Conservation (phyloP, 2,797 vertebrate genomes). For the Poecilia picta region DNA sequence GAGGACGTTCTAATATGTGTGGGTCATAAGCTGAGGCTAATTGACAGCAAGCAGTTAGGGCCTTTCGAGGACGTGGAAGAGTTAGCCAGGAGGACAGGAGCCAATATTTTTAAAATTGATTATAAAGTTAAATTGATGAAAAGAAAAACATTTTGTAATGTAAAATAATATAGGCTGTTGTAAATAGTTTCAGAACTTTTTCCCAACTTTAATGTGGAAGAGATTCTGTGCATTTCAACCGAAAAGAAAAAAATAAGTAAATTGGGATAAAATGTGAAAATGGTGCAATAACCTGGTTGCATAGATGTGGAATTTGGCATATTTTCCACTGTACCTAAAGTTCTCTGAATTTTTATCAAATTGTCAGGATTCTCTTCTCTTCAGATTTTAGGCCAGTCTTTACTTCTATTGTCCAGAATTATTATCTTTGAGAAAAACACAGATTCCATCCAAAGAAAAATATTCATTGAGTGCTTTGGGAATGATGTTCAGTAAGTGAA, state of each 20-base stretch:
- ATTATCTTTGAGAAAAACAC: not conserved
- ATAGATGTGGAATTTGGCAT: not conserved
- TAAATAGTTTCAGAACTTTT: not conserved
- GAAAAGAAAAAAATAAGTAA: not conserved
- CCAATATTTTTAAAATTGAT: not conserved
- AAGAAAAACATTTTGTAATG: not conserved
- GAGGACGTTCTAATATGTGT: conserved; percentile 20
- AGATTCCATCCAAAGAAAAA: not conserved
- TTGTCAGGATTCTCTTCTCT: not conserved
- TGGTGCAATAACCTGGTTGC: not conserved
- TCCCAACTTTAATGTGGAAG: not conserved
- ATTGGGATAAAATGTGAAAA: not conserved
- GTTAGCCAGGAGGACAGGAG: not conserved
- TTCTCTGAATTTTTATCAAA: not conserved
- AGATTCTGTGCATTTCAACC: not conserved
- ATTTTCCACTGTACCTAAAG: too few species aligned
- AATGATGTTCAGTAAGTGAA: not conserved
- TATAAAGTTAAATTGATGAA: not conserved
- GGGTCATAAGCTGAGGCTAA: conserved; percentile 60
- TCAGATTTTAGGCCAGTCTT: not conserved
- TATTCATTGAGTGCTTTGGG: not conserved
- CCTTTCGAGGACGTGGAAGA: conserved; percentile 9
- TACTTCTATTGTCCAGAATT: not conserved
- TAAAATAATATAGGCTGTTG: not conserved
- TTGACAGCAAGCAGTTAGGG: conserved; percentile 36